Evolutionary conservation across 2,888 invertebrate genomes (phyloP), one percentile per base, ranked within the genome.

Genomic region (Drosophila kuntzei): DNA sequence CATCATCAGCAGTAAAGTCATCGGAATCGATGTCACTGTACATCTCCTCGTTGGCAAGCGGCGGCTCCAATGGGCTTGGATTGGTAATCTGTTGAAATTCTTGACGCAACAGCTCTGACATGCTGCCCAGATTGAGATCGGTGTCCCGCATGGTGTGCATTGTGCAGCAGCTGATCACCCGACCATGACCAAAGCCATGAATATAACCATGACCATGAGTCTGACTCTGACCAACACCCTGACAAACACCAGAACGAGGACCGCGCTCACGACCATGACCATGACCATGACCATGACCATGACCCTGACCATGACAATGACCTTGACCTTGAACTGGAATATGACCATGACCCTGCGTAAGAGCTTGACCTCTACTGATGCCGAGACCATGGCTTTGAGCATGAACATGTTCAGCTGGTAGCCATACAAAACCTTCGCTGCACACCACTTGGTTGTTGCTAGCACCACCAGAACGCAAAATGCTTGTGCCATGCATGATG

Each of bases 11-110:
- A 25, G 51, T 16, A n/a, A 12, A n/a, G 0, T 69, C 59, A 1
- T 47, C 65, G n/a, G 29, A 6, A 0, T 73, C 74, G 11, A 49
- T 29, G 2, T 78, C 79, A 36, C 66, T 73, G 2, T 59, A 49
- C 1, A 61, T 70, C 7, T 81, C 78, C 2, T 14, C 69, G 14
- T 27, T 18, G 8, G 27, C 69, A 11, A 14, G 64, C 3, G 59
- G 49, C 1, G 54, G 22, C 11, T 32, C 57, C 0, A 11, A 3
- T 7, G n/a, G n/a, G 1, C 1, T 39, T 6, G 36, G 18, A 8
- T 8, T 9, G 34, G 3, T 4, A 2, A n/a, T 36, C 14, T 53
- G 53, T 1, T 25, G 11, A 12, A 32, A 1, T n/a, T 50, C 55
- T 12, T 29, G 43, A 0, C 49, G 58, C 39, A 66, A 32, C 29